These are phyloP conservation scores for Linyphia triangularis DNA, from an alignment of 2,888 invertebrate species.

Conservation along the genomic window DNA sequence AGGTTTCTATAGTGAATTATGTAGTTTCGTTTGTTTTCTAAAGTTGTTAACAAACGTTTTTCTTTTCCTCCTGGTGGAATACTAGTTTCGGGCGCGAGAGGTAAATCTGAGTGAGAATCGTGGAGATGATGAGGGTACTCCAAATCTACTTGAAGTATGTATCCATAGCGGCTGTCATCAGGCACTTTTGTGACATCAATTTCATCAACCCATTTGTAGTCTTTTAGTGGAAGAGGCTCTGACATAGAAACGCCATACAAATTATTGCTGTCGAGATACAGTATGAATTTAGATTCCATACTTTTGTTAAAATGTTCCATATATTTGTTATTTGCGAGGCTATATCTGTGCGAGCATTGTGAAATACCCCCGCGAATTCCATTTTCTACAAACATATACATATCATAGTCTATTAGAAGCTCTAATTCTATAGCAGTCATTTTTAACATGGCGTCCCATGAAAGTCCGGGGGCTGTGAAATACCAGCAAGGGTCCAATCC, in stretches of 20 bases:
- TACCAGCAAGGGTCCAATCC: slow-evolving; percentile 77
- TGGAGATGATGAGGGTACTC: background rate
- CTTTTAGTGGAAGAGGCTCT: background rate
- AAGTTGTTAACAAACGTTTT: background rate
- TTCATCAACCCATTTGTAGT: background rate
- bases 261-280: slow-evolving; percentile 76
- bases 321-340: slow-evolving; percentile 28
- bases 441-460: slow-evolving; percentile 78
- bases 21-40: background rate
- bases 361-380: slow-evolving; percentile 75
- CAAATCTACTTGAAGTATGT: slow-evolving; percentile 31
- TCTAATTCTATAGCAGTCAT: background rate
- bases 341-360: background rate
- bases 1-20: slow-evolving; percentile 1
- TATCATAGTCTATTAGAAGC: background rate
- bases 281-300: slow-evolving; percentile 13
- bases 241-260: slow-evolving; percentile 76
- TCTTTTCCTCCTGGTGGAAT: slow-evolving; percentile 11
- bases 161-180: background rate
- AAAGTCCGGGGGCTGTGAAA: slow-evolving; percentile 77
- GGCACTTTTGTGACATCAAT: background rate
- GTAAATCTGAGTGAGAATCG: slow-evolving; percentile 17
- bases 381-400: slow-evolving; percentile 2
- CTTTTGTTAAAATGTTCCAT: slow-evolving; percentile 49
- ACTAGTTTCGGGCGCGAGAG: background rate